Conservation (phyloP, 2,888 invertebrate species). For the Nephrotoma flavescens region DNA sequence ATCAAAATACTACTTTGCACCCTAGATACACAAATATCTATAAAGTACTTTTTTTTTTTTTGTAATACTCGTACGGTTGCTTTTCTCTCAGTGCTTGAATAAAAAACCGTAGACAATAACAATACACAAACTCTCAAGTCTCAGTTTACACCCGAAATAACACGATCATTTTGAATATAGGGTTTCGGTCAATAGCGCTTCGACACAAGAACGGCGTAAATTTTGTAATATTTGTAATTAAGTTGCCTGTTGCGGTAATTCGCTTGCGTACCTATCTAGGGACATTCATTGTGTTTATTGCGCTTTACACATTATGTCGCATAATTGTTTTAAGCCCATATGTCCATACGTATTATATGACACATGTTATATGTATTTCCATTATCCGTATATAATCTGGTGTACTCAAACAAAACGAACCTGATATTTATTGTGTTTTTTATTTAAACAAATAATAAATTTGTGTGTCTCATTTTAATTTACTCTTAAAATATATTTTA, state of each 20-base stretch:
- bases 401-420: neutral
- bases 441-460: neutral
- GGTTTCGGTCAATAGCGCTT: too few relatives aligned
- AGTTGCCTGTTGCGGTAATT: neutral
- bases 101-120: too few relatives aligned
- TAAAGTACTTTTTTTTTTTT: too few relatives aligned
- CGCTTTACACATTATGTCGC: neutral
- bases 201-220: too few relatives aligned
- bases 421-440: neutral
- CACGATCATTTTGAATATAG: too few relatives aligned
- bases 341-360: neutral
- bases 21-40: too few relatives aligned
- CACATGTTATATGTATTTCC: neutral
- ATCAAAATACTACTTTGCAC: too few relatives aligned
- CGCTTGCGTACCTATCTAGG: neutral
- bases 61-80: too few relatives aligned
- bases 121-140: too few relatives aligned
- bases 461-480: neutral
- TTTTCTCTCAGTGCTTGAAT: too few relatives aligned
- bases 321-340: neutral
- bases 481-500: neutral
- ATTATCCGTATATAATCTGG: neutral
- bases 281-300: neutral
- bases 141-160: too few relatives aligned
- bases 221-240: too few relatives aligned